Evolutionary conservation across 2,888 invertebrate genomes (phyloP), one percentile per base, ranked within the genome.

Genomic region (Marasmarcha lunaedactyla): DNA sequence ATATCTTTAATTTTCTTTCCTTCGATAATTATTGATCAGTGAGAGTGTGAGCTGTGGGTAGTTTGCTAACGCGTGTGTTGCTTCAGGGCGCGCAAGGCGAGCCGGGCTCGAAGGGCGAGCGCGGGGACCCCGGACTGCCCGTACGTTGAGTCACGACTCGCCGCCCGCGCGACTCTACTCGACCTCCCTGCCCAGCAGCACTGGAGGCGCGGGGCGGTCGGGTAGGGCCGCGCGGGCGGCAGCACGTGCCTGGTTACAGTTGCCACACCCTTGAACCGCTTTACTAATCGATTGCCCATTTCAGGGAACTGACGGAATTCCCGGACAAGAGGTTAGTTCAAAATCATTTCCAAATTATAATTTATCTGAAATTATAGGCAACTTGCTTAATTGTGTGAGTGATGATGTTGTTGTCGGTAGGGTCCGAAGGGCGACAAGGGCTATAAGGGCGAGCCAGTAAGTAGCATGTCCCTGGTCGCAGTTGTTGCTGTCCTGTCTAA

Each of bases 301-400:
- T 67, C 87, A 95, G 95, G 95, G 95, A 60, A 95, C 95, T 46
- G 95, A 95, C 73, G 95, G 95, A 63, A 95, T 95, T 68, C 95
- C 95, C 59, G 95, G 95, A 65, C 89, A 90, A 85, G 93, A 94
- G 91, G 92, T 93, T 86, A 84, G 77, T 64, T 41, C 27, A 37
- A 37, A 12, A 1, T 13, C 6, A 12, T 15, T 12, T 13, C 33
- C 13, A 30, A 30, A 30, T 10, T 30, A 11, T 7, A 30, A 30
- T 30, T 30, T 11, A 30, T 7, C 4, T 6, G 7, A 7, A 20
- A 20, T 5, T 20, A 7, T 20, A 20, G 20, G 3, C 7, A n/a
- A n/a, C 7, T 20, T 3, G 20, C 20, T 20, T 20, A 20, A 7
- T 5, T 3, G 3, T 20, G 20, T 30, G 13, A 30, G 39, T 42